A percentile compares a stretch with the other conserved stretches of the same genome.
phyloP scores from a whole-genome alignment of 2,888 invertebrate species.

The Drosophila kuntzei region DNA sequence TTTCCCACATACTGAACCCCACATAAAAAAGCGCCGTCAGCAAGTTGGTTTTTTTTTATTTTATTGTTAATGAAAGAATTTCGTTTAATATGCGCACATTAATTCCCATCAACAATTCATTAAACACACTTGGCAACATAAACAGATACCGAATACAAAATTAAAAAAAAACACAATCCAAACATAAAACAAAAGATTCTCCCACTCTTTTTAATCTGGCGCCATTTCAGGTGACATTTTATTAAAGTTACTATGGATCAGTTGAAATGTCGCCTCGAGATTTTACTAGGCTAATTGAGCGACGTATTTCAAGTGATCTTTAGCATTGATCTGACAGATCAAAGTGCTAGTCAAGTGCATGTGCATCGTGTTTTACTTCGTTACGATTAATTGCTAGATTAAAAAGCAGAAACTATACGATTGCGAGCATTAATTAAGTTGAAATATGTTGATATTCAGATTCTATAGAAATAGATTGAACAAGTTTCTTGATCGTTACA shows the following conservation, averaged over 20 bases:
- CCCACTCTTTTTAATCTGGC: conserved; percentile 29
- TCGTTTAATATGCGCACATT: conserved; percentile 78
- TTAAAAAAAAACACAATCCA: background rate
- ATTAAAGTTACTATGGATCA: conserved; percentile 27
- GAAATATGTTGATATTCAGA: conserved; percentile 5
- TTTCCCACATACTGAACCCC: conserved; percentile 62
- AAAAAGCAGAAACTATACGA: conserved; percentile 9
- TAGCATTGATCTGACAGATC: conserved; percentile 66
- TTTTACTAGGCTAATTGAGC: conserved; percentile 48
- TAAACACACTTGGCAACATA: conserved; percentile 57
- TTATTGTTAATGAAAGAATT: conserved; percentile 77
- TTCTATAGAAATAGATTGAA: background rate
- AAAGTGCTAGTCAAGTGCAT: conserved; percentile 51
- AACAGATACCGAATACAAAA: conserved; percentile 28
- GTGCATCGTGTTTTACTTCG: conserved; percentile 20
- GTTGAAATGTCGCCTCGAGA: conserved; percentile 14
- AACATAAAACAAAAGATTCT: conserved; percentile 12
- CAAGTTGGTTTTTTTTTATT: conserved; percentile 39
- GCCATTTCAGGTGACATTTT: conserved; percentile 56
- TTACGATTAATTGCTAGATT: conserved; percentile 29
- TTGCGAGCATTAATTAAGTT: conserved; percentile 16
- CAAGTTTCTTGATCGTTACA: background rate
- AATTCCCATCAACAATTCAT: conserved; percentile 79
- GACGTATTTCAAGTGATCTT: conserved; percentile 44
- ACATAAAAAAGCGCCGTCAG: conserved; percentile 71